phyloP scores from a whole-genome alignment of 64 coral and sea anemone species.

The Dendronephthya gigantea region DNA sequence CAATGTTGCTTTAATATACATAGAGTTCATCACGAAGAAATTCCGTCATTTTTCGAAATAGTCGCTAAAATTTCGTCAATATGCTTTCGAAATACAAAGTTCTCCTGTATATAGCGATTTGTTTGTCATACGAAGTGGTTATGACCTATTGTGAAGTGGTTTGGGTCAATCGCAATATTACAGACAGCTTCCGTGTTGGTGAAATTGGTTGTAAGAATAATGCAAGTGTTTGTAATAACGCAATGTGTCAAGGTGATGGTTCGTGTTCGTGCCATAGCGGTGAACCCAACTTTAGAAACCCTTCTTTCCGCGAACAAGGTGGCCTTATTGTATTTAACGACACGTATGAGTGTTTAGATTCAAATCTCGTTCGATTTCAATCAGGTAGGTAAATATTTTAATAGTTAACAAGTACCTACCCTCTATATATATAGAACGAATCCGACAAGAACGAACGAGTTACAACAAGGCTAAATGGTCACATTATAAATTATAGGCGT shows the following conservation, averaged over 20 bases:
- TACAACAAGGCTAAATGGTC: too few relatives aligned
- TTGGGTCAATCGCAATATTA: neutral
- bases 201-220: neutral
- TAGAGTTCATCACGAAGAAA: neutral
- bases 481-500: too few relatives aligned
- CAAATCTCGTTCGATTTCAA: neutral
- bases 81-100: neutral
- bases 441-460: too few relatives aligned
- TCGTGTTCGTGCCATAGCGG: neutral
- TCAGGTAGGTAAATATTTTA: neutral
- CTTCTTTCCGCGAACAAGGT: neutral
- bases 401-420: too few relatives aligned
- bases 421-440: too few relatives aligned
- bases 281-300: neutral
- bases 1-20: too few relatives aligned
- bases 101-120: neutral
- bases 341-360: neutral
- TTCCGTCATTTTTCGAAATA: neutral
- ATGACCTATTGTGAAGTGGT: neutral
- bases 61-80: neutral
- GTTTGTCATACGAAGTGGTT: neutral
- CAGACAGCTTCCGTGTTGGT: slow-evolving; percentile 21
- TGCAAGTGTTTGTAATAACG: neutral
- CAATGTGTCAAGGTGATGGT: neutral
- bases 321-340: neutral